Base-by-base conservation (phyloP, 2,888 invertebrate genomes). In the Latheticus oryzae region DNA sequence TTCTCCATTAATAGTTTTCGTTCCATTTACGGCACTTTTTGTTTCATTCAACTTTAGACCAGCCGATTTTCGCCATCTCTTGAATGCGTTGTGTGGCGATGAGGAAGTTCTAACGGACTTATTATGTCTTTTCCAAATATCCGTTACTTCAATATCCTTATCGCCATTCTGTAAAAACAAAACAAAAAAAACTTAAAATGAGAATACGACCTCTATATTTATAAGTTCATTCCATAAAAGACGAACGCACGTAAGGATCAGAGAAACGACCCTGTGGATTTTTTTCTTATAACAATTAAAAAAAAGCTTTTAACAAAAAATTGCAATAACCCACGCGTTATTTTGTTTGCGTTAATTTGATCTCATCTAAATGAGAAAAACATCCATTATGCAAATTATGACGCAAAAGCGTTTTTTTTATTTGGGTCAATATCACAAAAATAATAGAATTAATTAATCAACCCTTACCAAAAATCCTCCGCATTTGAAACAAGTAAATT, bases 401-500 rank as follows among this genome's bases (percentile, higher is more conserved):
- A 30, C 30, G 30, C 30, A 30, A 30, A 30, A 5, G 9, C 32
- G 23, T 59, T 38, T 64, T 63, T 64, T 60, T 62, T 63, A n/a
- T 28, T 28, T 28, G n/a, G 28, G 11, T 4, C 3, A 8, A 8
- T 21, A 5, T 5, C 5, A 21, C 4, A 11, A 30, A n/a, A 30
- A 30, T 8, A 30, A n/a, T 5, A 4, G 30, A 3, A 4, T 4
- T 4, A 19, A 19, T 19, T 5, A 5, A 19, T 5, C 21, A 5
- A 5, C 2, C 69, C 78, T 71, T 69, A 79, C 79, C 76, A 76
- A 73, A 63, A 75, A 66, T 8, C 70, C 66, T 51, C 67, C 70
- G 58, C 75, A 76, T 68, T 76, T 78, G 52, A 73, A 69, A 67
- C 78, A 78, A 26, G 73, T 70, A 38, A 78, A 70, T 62, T 78